Base-by-base conservation (phyloP, 2,888 invertebrate species). In the Mylabris sibirica region DNA sequence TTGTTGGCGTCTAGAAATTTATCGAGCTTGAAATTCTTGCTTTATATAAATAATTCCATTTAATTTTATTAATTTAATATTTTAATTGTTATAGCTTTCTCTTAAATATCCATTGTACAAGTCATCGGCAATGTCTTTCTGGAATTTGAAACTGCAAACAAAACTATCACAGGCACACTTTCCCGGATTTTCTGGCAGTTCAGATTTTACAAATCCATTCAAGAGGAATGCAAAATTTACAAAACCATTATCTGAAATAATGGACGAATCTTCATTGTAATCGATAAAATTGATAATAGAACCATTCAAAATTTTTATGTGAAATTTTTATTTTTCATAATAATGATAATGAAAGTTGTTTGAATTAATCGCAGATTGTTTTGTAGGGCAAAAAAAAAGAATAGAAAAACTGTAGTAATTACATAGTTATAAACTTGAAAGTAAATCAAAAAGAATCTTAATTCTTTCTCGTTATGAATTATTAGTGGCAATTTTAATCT, bases 31-130 rank as follows among this genome's bases (percentile, higher is more conserved):
- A 41, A 63, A 63, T 62, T 62, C 17, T 17, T 38, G 3, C 3
- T 20, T 20, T n/a, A 4, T 41, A n/a, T n/a, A n/a, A n/a, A 41
- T 12, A 8, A 14, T 59, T 22, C 22, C 24, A 59, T 0, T 20
- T 26, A 17, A 60, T 26, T 60, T 26, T 20, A 38, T 60, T 60
- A 20, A 38, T 60, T 8, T 61, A n/a, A 38, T 38, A 20, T 61
- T 11, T 22, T 4, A 34, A 53, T 44, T 61, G 66, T 78, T 78
- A 11, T 73, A 82, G 82, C 65, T 81, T 26, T 79, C 75, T 66
- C 70, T 78, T 41, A 82, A 82, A 68, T 79, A 81, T 73, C 82
- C 82, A n/a, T 68, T 82, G 44, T 81, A 82, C 67, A 67, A 69
- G 57, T 78, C 80, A 4, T 60, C 70, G 14, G 72, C 76, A 38